Conservation (phyloP, 2,797 vertebrate genomes). For the Siniperca undulata region DNA sequence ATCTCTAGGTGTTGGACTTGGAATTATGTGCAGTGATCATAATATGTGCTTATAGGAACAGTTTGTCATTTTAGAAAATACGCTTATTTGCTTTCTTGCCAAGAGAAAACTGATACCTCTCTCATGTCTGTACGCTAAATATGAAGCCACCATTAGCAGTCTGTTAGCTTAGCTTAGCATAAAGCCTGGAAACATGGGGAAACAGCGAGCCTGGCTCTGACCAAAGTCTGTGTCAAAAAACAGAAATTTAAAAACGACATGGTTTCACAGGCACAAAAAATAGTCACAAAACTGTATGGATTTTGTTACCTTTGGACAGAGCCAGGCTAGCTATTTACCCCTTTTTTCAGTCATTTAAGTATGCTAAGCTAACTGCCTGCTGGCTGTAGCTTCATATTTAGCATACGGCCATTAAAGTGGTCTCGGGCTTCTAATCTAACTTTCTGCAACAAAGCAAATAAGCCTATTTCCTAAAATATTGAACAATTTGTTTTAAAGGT, state of each 20-base stretch:
- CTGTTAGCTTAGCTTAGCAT: conserved; percentile 16
- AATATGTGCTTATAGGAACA: conserved; percentile 4
- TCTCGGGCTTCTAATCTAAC: background rate
- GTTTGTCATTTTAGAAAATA: conserved; percentile 14
- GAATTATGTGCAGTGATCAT: conserved; percentile 18
- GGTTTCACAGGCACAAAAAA: conserved; percentile 3
- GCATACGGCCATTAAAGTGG: background rate
- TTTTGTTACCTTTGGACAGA: background rate
- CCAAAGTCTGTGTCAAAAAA: background rate
- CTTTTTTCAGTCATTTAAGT: background rate
- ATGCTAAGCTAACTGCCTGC: conserved; percentile 2
- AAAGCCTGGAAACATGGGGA: background rate
- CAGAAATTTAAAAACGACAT: background rate
- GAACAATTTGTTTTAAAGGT: background rate
- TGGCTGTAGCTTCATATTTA: conserved; percentile 24
- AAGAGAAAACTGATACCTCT: background rate
- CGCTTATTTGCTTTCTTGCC: background rate
- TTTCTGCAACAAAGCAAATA: background rate
- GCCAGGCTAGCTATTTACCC: background rate
- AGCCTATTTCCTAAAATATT: background rate
- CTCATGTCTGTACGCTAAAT: background rate
- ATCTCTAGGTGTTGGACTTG: conserved; percentile 20
- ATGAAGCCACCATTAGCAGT: background rate
- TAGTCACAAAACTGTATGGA: background rate
- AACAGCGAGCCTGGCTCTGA: background rate